Evolutionary conservation across 2,888 invertebrate genomes (phyloP).

Genomic region (Ametastegia equiseti): DNA sequence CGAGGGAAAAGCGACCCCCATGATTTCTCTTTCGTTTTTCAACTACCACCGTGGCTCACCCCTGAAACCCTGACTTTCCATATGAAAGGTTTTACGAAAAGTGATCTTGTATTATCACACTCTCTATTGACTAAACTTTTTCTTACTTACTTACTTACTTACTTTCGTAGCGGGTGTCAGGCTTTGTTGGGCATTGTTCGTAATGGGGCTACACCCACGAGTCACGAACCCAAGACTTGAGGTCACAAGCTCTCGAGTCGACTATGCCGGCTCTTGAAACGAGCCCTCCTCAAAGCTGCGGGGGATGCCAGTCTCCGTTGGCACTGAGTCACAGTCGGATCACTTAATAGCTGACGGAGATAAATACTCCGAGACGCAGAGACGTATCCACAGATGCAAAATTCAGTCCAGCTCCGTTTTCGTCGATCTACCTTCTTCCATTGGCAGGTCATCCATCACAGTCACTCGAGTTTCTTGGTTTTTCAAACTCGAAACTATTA

Average conservation of each 20-base stretch:
- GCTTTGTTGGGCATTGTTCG: slow-evolving; percentile 23
- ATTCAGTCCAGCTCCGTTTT: slow-evolving; percentile 20
- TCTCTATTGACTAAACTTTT: slow-evolving; percentile 41
- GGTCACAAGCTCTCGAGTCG: slow-evolving; percentile 25
- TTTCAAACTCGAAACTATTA: slow-evolving; percentile 42
- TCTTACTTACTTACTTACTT: too few species aligned
- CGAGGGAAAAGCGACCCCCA: background rate
- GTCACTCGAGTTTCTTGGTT: slow-evolving; percentile 37
- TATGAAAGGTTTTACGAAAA: slow-evolving; percentile 35
- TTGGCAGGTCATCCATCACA: slow-evolving; percentile 42
- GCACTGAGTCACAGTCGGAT: slow-evolving; percentile 7
- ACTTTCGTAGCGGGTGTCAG: slow-evolving; percentile 9
- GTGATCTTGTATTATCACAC: slow-evolving; percentile 36
- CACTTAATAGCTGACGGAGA: slow-evolving; percentile 40
- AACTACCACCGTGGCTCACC: background rate
- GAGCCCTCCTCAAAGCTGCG: background rate
- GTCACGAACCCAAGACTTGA: slow-evolving; percentile 30
- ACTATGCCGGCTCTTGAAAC: slow-evolving; percentile 13
- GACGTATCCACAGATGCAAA: slow-evolving; percentile 41
- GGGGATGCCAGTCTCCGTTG: background rate
- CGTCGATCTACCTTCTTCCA: slow-evolving; percentile 33
- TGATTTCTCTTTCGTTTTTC: slow-evolving; percentile 14
- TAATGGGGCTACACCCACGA: slow-evolving; percentile 12
- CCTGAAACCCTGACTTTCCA: slow-evolving; percentile 13
- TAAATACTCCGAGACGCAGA: background rate